A percentile compares a stretch with the other conserved stretches of the same genome.
These are phyloP conservation scores for Zaprionus gabonicus DNA, from an alignment of 1,140 invertebrate genomes.

Conservation along the genomic window DNA sequence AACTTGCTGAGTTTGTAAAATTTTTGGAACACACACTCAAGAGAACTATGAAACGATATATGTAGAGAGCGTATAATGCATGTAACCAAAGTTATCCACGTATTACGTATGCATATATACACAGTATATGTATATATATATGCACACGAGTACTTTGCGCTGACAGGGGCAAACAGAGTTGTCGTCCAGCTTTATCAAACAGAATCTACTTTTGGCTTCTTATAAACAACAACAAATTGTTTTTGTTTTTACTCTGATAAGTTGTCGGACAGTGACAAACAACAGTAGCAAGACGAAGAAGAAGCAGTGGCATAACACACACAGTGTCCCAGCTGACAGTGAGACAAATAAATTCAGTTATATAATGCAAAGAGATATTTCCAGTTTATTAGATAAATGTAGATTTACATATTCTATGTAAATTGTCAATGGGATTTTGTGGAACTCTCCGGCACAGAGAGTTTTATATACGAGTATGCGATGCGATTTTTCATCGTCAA, in stretches of 20 bases:
- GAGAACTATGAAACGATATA: constrained; percentile 5
- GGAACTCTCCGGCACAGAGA: neutral
- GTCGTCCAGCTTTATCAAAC: constrained; percentile 37
- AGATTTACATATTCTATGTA: constrained; percentile 9
- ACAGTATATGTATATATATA: constrained; percentile 4
- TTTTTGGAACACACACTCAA: neutral
- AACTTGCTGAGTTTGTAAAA: constrained; percentile 16
- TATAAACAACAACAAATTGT: neutral
- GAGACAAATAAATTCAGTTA: constrained; percentile 30
- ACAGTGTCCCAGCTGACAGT: constrained; percentile 13
- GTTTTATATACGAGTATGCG: neutral
- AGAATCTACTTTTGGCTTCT: constrained; percentile 19
- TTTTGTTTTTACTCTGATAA: constrained; percentile 27
- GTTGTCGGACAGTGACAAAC: constrained; percentile 6
- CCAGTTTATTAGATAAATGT: constrained; percentile 22
- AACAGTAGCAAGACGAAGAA: neutral
- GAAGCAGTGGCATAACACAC: neutral
- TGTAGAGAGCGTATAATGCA: neutral
- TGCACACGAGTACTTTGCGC: neutral
- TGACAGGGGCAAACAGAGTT: constrained; percentile 48
- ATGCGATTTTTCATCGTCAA: constrained; percentile 29
- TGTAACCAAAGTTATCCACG: constrained; percentile 25
- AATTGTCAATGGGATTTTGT: constrained; percentile 9
- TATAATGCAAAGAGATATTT: constrained; percentile 27
- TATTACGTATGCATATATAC: constrained; percentile 21